Evolutionary conservation across 2,888 invertebrate species (phyloP), one percentile per base, ranked within the genome.

Genomic region (Ophioninae sp.): DNA sequence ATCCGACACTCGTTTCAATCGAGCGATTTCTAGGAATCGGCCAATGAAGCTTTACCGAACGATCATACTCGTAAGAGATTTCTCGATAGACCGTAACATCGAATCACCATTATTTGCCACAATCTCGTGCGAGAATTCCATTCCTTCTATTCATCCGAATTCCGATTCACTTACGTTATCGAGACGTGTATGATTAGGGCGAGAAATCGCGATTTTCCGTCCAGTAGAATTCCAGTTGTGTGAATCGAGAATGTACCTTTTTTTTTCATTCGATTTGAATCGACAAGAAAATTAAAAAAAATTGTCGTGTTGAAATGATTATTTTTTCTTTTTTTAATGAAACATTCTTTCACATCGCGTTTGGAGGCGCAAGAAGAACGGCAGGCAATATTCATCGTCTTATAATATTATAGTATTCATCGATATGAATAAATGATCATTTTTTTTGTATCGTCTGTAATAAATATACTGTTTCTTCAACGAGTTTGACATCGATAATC

Each of bases 71-170:
- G 51, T 13, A 5, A 17, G 17, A 51, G 51, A 9, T 17, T 51
- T 17, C 51, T 51, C 37, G 51, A 39, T 65, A 71, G 51, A 22
- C 65, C 58, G 68, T 82, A 82, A 59, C 56, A 69, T 78, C 69
- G 73, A 69, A 68, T 64, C 30, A 65, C n/a, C 64, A 59, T 79
- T 37, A 75, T 79, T 44, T 63, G 22, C 63, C 17, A 65, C 39
- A 41, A 44, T 58, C 41, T 17, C 59, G 64, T 23, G 39, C 30
- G 68, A 30, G 3, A 84, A 78, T 84, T 39, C 75, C 71, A 75
- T 58, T 72, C 67, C 41, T 61, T 61, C 65, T 81, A 72, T 75
- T 81, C 78, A 78, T 56, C 23, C 74, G 56, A 23, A 72, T 58
- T 72, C 8, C 41, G 56, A 76, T 67, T 13, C 13, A 61, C 44